Evolutionary conservation across 2,888 invertebrate species (phyloP).

Genomic region (Caenorhabditis angaria): DNA sequence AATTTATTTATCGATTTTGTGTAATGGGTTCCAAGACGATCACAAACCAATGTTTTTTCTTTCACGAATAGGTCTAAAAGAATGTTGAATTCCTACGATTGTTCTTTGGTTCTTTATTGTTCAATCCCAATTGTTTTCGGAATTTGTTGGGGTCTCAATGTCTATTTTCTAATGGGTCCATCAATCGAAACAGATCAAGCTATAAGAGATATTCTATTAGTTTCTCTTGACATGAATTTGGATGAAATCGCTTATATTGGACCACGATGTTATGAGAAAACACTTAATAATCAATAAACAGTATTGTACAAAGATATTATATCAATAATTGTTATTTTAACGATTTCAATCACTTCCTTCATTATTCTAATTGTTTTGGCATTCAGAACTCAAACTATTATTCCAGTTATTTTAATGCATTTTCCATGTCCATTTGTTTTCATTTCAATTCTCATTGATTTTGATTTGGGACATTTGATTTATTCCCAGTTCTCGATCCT

Average conservation of each 20-base stretch:
- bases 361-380: constrained; percentile 22
- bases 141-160: too few species aligned
- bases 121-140: too few species aligned
- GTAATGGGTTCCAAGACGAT: too few species aligned
- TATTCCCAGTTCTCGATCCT: too few species aligned
- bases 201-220: neutral
- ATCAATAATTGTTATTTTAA: neutral
- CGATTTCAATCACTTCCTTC: neutral
- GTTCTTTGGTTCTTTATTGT: too few species aligned
- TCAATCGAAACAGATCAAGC: constrained; percentile 16
- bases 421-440: constrained; percentile 14
- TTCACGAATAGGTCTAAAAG: too few species aligned
- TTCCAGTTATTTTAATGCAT: constrained; percentile 30
- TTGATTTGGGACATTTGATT: too few species aligned
- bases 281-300: too few species aligned
- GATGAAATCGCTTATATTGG: constrained; percentile 23
- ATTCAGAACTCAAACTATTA: constrained; percentile 25
- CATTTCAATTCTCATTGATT: too few species aligned
- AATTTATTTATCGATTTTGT: neutral
- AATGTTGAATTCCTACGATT: too few species aligned
- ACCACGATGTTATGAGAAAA: constrained; percentile 14
- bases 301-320: neutral
- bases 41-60: too few species aligned
- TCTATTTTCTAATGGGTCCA: too few species aligned
- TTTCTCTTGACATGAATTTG: neutral